Base-by-base conservation (phyloP, 2,113 vertebrate genomes). In the Columba livia region DNA sequence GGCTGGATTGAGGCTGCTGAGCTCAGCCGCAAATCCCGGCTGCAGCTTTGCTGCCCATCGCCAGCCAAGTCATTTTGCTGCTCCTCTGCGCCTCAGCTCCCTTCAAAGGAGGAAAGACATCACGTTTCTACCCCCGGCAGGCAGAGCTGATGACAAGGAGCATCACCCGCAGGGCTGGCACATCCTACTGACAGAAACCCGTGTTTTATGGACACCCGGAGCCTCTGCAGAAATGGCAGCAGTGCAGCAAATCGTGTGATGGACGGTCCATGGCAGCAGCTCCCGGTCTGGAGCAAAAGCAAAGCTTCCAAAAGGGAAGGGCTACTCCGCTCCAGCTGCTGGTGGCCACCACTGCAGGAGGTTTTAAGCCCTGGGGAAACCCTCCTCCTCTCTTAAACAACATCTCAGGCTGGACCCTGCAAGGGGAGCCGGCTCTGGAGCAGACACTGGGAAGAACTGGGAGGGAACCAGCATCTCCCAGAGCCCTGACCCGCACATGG, bases 121-220 rank as follows among this genome's bases (percentile, higher is more conserved):
- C 12, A 2, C 0, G 2, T 16, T 61, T 15, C 38, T 3, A 14
- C 18, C 50, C 40, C 31, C 1, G 47, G 60, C 5, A 10, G 66
- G 66, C 56, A 42, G 31, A 54, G 62, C 25, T 5, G 75, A 5
- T 3, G 31, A 13, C 36, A 21, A 47, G 38, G 73, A 53, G 9
- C 9, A 4, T 7, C 32, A 3, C 34, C 17, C 8, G 0, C 0
- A 10, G 64, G 65, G 60, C 28, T 24, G 34, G 21, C 61, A 11
- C 15, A 0, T 0, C 0, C 28, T 6, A 3, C 38, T 1, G 53
- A 21, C 15, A 47, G 18, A 47, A 1, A 36, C 4, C 19, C 2
- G 36, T 2, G 0, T 3, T 54, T 60, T 10, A 14, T 0, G 4
- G 83, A 11, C 6, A 0, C 56, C 13, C 2, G 2, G 60, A 21